phyloP scores from a whole-genome alignment of 1,140 invertebrate genomes.

The Drosophila arawakana region DNA sequence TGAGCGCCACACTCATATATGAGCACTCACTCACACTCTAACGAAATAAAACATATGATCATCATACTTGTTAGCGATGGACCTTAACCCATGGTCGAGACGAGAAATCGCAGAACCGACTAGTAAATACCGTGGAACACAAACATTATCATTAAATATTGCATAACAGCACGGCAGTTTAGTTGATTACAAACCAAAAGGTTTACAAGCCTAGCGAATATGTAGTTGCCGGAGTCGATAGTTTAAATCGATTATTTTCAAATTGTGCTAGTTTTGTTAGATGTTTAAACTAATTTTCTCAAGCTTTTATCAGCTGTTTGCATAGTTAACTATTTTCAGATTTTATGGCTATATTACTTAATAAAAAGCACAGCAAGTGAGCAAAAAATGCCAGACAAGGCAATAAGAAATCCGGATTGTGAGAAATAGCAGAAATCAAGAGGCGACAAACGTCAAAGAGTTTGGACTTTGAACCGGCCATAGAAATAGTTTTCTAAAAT shows the following conservation, averaged over 20 bases:
- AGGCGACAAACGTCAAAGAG: no score
- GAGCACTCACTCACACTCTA: no score
- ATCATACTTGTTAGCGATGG: not conserved
- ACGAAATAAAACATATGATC: conserved; percentile 39
- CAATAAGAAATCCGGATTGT: no score
- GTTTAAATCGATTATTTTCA: no score
- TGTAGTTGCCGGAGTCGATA: no score
- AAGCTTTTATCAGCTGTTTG: conserved; percentile 47
- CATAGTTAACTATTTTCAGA: conserved; percentile 17
- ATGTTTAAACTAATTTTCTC: not conserved
- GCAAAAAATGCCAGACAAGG: no score
- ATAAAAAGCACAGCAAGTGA: no score
- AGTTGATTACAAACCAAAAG: no score
- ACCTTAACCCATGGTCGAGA: not conserved
- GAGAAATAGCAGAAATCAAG: no score
- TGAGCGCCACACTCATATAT: not conserved
- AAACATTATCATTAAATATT: not conserved
- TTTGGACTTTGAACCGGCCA: no score
- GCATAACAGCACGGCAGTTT: not conserved
- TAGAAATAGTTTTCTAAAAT: no score
- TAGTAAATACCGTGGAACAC: not conserved
- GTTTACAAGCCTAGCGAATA: not conserved
- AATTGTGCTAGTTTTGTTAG: no score
- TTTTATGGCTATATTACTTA: not conserved
- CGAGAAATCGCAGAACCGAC: not conserved